Evolutionary conservation across 2,797 vertebrate genomes (phyloP).

Genomic region (Platyrinchus mystaceus): DNA sequence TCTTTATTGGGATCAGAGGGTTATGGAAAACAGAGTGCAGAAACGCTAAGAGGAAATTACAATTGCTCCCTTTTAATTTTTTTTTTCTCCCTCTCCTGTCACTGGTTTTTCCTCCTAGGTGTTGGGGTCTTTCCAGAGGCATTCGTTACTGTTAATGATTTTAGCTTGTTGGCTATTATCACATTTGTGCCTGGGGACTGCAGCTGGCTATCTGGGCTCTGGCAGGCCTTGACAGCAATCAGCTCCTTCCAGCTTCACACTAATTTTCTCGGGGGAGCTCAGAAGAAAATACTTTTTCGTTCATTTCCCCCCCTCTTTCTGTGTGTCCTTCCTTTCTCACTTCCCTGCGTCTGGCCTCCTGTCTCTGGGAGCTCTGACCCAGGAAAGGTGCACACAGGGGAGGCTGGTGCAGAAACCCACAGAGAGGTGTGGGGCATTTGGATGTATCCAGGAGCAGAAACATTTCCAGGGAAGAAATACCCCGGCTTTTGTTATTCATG

Average conservation of each 20-base stretch:
- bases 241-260: constrained; percentile 39
- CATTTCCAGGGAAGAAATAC: not conserved
- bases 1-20: not conserved
- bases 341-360: not conserved
- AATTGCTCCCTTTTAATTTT: not conserved
- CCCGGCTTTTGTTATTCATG: not conserved
- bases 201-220: constrained; percentile 41
- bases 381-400: not conserved
- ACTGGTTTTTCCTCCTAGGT: not conserved
- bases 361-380: not conserved
- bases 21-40: not conserved
- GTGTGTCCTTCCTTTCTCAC: not conserved
- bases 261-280: constrained; percentile 30
- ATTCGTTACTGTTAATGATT: constrained; percentile 59
- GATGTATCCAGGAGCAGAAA: not conserved
- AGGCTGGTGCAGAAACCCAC: not conserved
- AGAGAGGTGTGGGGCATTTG: not conserved
- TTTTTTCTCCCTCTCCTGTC: not conserved
- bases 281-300: not conserved
- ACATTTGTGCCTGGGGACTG: constrained; percentile 56
- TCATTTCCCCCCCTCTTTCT: not conserved
- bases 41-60: not conserved
- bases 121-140: constrained; percentile 32
- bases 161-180: constrained; percentile 66
- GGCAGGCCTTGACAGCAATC: constrained; percentile 58